phyloP scores from a whole-genome alignment of 30 jellyfish, hydroid and myxozoan species.

The Aurelia aurita region DNA sequence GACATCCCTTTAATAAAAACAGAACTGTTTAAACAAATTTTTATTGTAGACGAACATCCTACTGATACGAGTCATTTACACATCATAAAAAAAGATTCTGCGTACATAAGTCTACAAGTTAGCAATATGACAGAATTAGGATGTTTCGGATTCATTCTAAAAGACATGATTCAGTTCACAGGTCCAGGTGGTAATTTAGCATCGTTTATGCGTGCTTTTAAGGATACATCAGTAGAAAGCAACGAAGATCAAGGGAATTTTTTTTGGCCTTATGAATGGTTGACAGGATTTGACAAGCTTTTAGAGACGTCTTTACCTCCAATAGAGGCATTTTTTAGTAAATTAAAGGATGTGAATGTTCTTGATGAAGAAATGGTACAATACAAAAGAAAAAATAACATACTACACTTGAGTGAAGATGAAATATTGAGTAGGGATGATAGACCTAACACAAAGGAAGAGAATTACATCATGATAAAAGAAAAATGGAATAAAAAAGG shows the following conservation, averaged over 20 bases:
- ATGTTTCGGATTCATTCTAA: background rate
- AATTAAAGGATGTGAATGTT: background rate
- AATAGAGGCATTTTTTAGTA: background rate
- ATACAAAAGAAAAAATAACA: background rate
- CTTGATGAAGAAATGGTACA: background rate
- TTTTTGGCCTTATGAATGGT: background rate
- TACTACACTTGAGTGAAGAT: background rate
- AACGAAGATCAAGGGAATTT: background rate
- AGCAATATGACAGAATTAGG: background rate
- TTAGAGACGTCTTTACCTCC: background rate
- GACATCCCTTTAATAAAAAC: background rate
- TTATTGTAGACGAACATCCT: background rate
- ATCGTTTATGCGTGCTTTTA: background rate
- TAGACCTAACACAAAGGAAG: too few species aligned
- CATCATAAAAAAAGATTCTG: background rate
- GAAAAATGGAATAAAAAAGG: background rate
- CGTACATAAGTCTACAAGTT: background rate
- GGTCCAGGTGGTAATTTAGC: background rate
- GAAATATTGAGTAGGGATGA: too few species aligned
- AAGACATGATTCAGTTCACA: background rate
- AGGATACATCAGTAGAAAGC: too few species aligned
- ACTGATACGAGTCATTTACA: background rate
- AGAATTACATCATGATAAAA: too few species aligned
- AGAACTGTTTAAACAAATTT: background rate
- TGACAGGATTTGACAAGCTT: background rate